A percentile compares a stretch with the other conserved stretches of the same genome.
These are phyloP conservation scores for Diabrotica undecimpunctata DNA, from an alignment of 1,140 invertebrate species.

Conservation along the genomic window DNA sequence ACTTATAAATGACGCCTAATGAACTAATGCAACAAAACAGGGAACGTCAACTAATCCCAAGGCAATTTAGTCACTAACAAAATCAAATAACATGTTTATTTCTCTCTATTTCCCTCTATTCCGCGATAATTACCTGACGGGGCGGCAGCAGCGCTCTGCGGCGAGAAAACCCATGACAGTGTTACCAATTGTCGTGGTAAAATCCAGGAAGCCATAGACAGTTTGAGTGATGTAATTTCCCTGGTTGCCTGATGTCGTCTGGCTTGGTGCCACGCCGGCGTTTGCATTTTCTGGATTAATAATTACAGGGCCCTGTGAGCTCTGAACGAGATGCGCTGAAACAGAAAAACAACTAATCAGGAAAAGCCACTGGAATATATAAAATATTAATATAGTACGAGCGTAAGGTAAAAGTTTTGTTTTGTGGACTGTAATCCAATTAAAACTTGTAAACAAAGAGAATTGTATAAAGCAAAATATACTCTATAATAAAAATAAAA, in stretches of 20 bases:
- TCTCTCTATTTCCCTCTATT: neutral
- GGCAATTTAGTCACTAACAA: too few relatives aligned
- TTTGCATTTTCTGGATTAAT: constrained; percentile 33
- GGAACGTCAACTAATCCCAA: too few relatives aligned
- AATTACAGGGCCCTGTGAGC: constrained; percentile 36
- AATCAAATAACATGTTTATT: too few relatives aligned
- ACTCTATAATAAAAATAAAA: too few relatives aligned
- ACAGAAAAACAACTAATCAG: constrained; percentile 19
- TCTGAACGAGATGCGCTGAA: constrained; percentile 24
- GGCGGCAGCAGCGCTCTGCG: constrained; percentile 57
- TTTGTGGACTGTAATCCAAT: neutral
- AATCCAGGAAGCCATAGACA: constrained; percentile 86
- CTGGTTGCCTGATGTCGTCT: constrained; percentile 25
- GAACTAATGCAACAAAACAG: too few relatives aligned
- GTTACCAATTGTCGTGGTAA: constrained; percentile 83
- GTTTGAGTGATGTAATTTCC: constrained; percentile 63
- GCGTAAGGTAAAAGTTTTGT: neutral
- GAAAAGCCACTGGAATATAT: too few relatives aligned
- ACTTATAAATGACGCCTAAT: too few relatives aligned
- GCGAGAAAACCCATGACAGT: constrained; percentile 88
- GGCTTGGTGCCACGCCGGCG: constrained; percentile 11
- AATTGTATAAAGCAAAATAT: too few relatives aligned
- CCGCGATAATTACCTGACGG: constrained; percentile 20
- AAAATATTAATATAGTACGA: neutral
- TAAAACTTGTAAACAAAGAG: too few relatives aligned